phyloP scores from a whole-genome alignment of 2,888 invertebrate genomes.

The Mantis religiosa region DNA sequence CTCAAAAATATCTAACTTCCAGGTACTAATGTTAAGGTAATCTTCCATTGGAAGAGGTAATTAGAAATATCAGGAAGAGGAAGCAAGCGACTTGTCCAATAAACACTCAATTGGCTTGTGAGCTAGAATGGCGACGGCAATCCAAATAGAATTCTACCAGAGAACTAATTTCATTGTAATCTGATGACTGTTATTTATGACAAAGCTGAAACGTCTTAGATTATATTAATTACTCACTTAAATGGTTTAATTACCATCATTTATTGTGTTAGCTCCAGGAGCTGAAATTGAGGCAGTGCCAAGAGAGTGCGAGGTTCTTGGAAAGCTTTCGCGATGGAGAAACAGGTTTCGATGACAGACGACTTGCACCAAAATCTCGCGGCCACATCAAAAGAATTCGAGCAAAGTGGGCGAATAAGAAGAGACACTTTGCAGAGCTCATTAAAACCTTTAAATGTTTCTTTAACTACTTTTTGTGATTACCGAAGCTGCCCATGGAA shows the following conservation, averaged over 20 bases:
- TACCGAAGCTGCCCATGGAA: neutral
- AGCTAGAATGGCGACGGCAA: too few relatives aligned
- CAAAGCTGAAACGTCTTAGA: neutral
- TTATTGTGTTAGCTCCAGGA: neutral
- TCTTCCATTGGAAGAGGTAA: too few relatives aligned
- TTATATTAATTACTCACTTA: neutral
- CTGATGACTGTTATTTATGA: neutral
- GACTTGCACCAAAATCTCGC: neutral
- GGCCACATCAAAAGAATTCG: neutral
- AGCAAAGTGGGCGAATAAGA: neutral
- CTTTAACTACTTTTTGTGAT: neutral
- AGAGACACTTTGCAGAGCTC: neutral
- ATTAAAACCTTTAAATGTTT: neutral
- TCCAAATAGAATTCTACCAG: neutral
- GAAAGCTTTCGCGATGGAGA: neutral
- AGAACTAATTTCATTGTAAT: neutral
- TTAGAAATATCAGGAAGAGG: too few relatives aligned
- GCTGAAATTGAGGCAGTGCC: neutral
- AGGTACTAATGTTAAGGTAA: too few relatives aligned
- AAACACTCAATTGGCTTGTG: too few relatives aligned
- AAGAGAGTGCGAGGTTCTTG: neutral
- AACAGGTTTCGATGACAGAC: neutral
- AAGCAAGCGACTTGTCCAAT: too few relatives aligned
- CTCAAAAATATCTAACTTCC: too few relatives aligned
- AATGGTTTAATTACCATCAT: neutral